A percentile compares a stretch with the other conserved stretches of the same genome.
phyloP scores from a whole-genome alignment of 2,797 vertebrate genomes.

The Esox masquinongy region DNA sequence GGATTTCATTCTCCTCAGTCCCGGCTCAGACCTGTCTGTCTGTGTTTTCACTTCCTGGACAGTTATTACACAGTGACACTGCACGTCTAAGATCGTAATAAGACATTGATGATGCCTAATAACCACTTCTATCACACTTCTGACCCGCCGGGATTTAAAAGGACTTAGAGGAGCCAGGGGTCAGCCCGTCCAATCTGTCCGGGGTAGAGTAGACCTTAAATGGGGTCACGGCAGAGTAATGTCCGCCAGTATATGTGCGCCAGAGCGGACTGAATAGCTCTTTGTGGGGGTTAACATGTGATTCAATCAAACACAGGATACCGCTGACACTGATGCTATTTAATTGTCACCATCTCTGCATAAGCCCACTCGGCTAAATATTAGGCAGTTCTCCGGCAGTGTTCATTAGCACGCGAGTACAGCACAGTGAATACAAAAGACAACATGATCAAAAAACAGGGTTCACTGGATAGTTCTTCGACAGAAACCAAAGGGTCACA shows the following conservation, averaged over 20 bases:
- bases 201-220: background rate
- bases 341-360: background rate
- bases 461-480: no score
- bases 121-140: background rate
- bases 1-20: background rate
- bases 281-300: background rate
- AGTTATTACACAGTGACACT: background rate
- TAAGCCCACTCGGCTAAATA: background rate
- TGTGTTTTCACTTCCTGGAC: background rate
- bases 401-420: background rate
- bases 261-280: background rate
- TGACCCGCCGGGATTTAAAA: background rate
- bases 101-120: background rate
- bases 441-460: background rate
- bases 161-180: background rate
- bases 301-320: background rate
- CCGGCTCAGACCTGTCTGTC: background rate
- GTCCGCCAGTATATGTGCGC: background rate
- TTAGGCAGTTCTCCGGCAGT: background rate
- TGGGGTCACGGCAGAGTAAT: background rate
- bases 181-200: slow-evolving; percentile 1
- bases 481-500: no score
- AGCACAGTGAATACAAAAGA: background rate
- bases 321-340: background rate
- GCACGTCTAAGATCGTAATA: background rate